These are phyloP conservation scores for Tricholaema leucomelas DNA, from an alignment of 2,113 vertebrate genomes.

Conservation along the genomic window DNA sequence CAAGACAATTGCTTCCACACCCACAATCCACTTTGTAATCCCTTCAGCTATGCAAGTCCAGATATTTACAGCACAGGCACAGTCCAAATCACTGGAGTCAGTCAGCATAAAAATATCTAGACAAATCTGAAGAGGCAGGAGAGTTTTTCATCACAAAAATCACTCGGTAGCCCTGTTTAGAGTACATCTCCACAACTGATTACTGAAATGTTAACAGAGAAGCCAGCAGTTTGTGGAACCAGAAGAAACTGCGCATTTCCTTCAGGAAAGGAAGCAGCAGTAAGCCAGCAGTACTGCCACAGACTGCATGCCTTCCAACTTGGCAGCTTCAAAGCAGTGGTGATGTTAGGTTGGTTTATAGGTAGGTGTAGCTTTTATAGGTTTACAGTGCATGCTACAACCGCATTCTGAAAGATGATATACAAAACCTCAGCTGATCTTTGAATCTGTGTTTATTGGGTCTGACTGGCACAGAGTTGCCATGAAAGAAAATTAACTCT, in stretches of 20 bases:
- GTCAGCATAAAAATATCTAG: neutral
- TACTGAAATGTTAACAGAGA: neutral
- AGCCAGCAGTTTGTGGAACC: neutral
- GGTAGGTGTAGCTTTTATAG: neutral
- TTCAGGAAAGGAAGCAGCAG: neutral
- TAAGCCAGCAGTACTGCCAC: neutral
- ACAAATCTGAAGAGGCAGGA: neutral
- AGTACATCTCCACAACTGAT: neutral
- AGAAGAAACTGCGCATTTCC: conserved; percentile 1
- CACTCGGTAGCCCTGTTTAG: neutral
- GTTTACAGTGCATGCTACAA: neutral
- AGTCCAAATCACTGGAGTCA: neutral
- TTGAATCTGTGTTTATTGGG: neutral
- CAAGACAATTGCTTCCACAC: neutral
- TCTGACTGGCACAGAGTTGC: neutral
- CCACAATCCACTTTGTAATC: neutral
- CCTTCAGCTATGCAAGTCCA: neutral
- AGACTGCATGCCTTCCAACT: neutral
- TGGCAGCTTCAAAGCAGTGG: neutral
- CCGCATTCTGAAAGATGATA: neutral
- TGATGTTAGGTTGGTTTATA: neutral
- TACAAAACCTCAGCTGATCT: neutral
- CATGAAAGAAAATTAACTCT: neutral
- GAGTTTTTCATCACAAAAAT: conserved; percentile 6
- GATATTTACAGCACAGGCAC: neutral